Conservation (phyloP, 2,888 invertebrate genomes). For the Drosophila austrosaltans region DNA sequence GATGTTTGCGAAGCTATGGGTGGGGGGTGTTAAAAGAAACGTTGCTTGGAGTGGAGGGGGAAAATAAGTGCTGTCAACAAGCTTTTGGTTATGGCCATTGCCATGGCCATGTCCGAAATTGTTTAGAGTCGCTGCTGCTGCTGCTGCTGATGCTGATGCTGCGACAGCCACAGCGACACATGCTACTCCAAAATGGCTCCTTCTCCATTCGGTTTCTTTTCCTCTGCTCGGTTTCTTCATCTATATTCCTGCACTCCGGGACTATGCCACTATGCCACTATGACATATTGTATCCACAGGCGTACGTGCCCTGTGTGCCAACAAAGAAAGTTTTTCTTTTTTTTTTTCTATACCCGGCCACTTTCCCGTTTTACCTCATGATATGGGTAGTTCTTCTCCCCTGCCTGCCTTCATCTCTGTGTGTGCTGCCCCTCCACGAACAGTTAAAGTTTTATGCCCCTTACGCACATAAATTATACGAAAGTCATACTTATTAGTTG, state of each 20-base stretch:
- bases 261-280: conserved; percentile 54
- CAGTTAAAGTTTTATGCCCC: conserved; percentile 28
- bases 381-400: background rate
- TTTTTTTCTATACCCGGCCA: too few species aligned
- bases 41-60: background rate
- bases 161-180: background rate
- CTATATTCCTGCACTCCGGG: conserved; percentile 24
- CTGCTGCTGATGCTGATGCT: conserved; percentile 22
- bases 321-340: conserved; percentile 58
- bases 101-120: conserved; percentile 20
- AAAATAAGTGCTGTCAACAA: conserved; percentile 67
- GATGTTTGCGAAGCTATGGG: background rate
- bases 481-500: conserved; percentile 42
- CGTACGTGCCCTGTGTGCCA: conserved; percentile 66
- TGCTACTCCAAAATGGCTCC: background rate
- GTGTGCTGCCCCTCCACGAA: background rate
- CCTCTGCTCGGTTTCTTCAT: background rate
- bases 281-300: conserved; percentile 77
- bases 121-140: conserved; percentile 30
- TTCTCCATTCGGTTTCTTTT: background rate
- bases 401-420: background rate
- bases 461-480: conserved; percentile 64
- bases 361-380: conserved; percentile 3
- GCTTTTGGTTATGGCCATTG: conserved; percentile 34
- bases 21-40: too few species aligned